Evolutionary conservation across 2,888 invertebrate species (phyloP).

Genomic region (Athetis lepigone): DNA sequence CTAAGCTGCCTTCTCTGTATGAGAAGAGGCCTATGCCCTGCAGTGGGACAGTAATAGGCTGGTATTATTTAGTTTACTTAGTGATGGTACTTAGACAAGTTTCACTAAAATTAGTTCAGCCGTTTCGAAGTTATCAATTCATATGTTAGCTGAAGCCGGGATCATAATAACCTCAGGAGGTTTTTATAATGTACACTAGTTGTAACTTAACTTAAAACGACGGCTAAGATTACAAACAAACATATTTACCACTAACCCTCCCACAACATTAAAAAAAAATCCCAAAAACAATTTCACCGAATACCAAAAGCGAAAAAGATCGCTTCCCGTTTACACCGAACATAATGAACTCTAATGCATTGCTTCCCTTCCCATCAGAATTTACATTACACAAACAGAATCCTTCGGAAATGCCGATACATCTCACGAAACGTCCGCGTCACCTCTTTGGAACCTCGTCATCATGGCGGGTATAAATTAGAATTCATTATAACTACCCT

Average conservation of each 20-base stretch:
- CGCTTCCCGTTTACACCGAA: neutral
- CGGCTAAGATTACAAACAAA: neutral
- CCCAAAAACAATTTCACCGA: neutral
- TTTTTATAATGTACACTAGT: too few relatives aligned
- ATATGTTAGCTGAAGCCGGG: too few relatives aligned
- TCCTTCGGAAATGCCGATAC: slow-evolving; percentile 28
- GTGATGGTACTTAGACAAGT: too few relatives aligned
- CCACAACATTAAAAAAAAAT: neutral
- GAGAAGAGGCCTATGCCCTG: too few relatives aligned
- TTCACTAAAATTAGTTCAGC: too few relatives aligned
- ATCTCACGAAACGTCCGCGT: slow-evolving; percentile 43
- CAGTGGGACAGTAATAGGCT: too few relatives aligned
- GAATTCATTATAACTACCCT: slow-evolving; percentile 63
- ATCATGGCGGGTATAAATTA: slow-evolving; percentile 57
- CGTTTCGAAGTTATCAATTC: too few relatives aligned
- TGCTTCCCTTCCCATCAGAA: slow-evolving; percentile 25
- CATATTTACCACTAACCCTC: neutral
- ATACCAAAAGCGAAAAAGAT: neutral
- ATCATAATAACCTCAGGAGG: too few relatives aligned
- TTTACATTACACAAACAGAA: slow-evolving; percentile 25
- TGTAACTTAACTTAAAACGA: neutral
- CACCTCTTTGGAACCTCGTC: slow-evolving; percentile 48
- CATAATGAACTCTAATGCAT: slow-evolving; percentile 5
- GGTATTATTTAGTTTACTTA: too few relatives aligned
- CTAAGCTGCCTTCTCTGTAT: too few relatives aligned